Base-by-base conservation (phyloP, 1,140 invertebrate species). In the Bombus sibiricus region DNA sequence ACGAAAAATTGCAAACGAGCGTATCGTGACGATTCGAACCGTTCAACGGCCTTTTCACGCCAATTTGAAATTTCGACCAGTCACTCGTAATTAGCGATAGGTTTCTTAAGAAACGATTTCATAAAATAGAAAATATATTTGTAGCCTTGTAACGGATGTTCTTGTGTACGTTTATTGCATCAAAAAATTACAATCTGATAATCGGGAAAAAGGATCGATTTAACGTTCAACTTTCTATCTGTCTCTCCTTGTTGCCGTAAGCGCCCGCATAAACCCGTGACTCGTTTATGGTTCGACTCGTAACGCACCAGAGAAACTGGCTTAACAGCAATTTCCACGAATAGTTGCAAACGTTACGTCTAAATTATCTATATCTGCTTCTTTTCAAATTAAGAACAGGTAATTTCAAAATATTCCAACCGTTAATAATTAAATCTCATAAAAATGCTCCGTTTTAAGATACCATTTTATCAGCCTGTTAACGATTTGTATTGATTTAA, bases 301-400 rank as follows among this genome's bases (percentile, higher is more conserved):
- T 77, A 74, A 79, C 86, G 28, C 69, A 41, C 69, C 34, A 47
- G 34, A 66, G 78, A 84, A 89, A 89, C 81, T 79, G 72, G 80
- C 84, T 75, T 64, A n/a, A 22, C 72, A 25, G 78, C 81, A 75
- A 79, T 87, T 87, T 85, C 66, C 77, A n/a, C 62, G 53, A 69
- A 78, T 59, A 18, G 37, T 47, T 34, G 47, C 37, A 37, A 83
- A 34, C 32, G 22, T 84, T 41, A 53, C 47, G 47, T 22, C 18
- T 53, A 8, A 22, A 53, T 53, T 22, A 53, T 22, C 47, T 53
- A 22, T 53, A 53, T 22, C 18, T 53, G 22, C 6, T 22, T 22
- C 6, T 18, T 22, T 22, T 53, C 15, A 53, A 22, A 53, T 53
- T 53, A 15, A 5, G 0, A 57, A 37, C 81, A 28, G 13, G 59